These are phyloP conservation scores for Cosmopolites sordidus DNA, from an alignment of 2,888 invertebrate genomes.

Conservation along the genomic window DNA sequence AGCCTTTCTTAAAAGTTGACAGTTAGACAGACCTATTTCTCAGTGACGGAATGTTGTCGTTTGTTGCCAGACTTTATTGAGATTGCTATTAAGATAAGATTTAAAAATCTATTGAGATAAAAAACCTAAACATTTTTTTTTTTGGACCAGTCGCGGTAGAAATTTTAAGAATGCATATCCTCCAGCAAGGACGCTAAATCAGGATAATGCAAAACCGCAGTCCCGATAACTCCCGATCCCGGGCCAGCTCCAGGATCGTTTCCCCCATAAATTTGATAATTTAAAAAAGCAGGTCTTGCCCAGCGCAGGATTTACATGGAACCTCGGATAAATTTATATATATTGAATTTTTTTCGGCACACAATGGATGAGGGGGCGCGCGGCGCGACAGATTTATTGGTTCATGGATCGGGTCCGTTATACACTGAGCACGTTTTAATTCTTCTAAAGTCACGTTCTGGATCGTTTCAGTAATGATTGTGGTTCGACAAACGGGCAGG, in stretches of 20 bases:
- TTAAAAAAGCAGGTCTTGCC: slow-evolving; percentile 24
- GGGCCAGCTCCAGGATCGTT: slow-evolving; percentile 14
- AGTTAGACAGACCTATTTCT: too few relatives aligned
- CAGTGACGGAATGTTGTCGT: too few relatives aligned
- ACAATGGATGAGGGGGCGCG: slow-evolving; percentile 9
- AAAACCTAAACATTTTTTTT: background rate
- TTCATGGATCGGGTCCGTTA: background rate
- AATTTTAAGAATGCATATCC: slow-evolving; percentile 24
- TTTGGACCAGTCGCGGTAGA: background rate
- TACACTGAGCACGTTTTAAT: too few relatives aligned
- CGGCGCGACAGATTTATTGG: background rate
- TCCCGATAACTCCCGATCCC: slow-evolving; percentile 22
- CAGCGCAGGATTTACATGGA: slow-evolving; percentile 22
- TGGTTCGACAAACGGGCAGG: too few relatives aligned
- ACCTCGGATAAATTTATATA: slow-evolving; percentile 24
- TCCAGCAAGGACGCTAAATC: slow-evolving; percentile 35
- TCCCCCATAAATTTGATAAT: slow-evolving; percentile 24
- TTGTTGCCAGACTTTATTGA: too few relatives aligned
- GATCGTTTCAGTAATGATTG: too few relatives aligned
- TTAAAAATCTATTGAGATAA: too few relatives aligned
- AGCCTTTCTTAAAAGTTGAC: too few relatives aligned
- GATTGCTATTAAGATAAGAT: too few relatives aligned
- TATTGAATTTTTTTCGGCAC: slow-evolving; percentile 23
- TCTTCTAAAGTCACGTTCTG: too few relatives aligned
- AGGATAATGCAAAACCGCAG: slow-evolving; percentile 40